Evolutionary conservation across 2,888 invertebrate genomes (phyloP), one percentile per base, ranked within the genome.

Genomic region (Mythimna lalbum): DNA sequence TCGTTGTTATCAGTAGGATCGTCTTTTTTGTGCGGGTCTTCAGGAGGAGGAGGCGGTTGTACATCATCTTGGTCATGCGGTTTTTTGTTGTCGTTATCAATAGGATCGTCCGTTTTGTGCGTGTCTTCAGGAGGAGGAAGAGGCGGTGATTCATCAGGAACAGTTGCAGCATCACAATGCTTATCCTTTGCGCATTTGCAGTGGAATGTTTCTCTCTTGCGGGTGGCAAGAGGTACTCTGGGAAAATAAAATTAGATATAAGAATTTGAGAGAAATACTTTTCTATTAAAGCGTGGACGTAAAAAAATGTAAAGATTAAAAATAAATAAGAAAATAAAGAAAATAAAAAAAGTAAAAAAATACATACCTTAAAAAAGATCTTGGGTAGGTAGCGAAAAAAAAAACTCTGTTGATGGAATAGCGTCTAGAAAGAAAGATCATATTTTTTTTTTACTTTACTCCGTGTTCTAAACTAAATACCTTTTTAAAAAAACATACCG

Each of bases 281-380:
- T 39, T 12, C 1, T 43, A 19, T 17, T 43, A 43, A 43, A 43
- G 14, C 39, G 39, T 10, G 4, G 50, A n/a, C 10, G 19, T 50
- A 27, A 10, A 49, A 0, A 19, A 52, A 39, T 6, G 81, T 82
- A 83, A 89, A 85, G 9, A 9, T 17, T 33, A 39, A 12, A 39
- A 39, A 39, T 7, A 39, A 39, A 39, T 2, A 39, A 39, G 12
- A 3, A 12, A 12, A 0, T 1, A 7, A 33, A 33, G 27, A 3
- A 33, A 33, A 1, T 19, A 7, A 27, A 53, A 33, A 27, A 55
- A 56, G 36, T 36, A 27, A 53, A 33, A 27, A 55, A 56, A 56
- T 36, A 56, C 56, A 21, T 62, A 76, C 56, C 33, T 56, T 56
- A 64, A 76, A 73, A 60, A 53, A 66, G 12, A 7, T 17, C 43